These are phyloP conservation scores for Drosophila orosa DNA, from an alignment of 1,140 invertebrate genomes.

Conservation along the genomic window DNA sequence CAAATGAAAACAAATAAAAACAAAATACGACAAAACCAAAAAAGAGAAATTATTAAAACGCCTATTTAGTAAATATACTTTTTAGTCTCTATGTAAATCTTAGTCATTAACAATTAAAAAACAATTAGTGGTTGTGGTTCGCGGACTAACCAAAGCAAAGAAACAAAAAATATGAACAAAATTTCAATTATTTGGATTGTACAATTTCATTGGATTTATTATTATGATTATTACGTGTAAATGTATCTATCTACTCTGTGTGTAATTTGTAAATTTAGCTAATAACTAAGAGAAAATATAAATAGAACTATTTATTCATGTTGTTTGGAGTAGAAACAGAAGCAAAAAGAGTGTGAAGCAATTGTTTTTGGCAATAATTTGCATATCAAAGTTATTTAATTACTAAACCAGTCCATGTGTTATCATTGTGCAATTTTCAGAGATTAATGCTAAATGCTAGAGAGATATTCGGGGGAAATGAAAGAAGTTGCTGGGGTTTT, in stretches of 20 bases:
- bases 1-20: slow-evolving; percentile 20
- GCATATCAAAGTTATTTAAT: slow-evolving; percentile 65
- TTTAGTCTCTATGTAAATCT: slow-evolving; percentile 36
- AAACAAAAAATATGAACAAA: slow-evolving; percentile 36
- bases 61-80: slow-evolving; percentile 17
- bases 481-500: background rate
- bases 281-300: slow-evolving; percentile 28
- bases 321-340: slow-evolving; percentile 45
- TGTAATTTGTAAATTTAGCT: slow-evolving; percentile 49
- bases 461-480: slow-evolving; percentile 10
- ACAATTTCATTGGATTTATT: slow-evolving; percentile 29
- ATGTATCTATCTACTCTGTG: slow-evolving; percentile 44
- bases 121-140: slow-evolving; percentile 55
- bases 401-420: slow-evolving; percentile 38
- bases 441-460: slow-evolving; percentile 56
- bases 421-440: slow-evolving; percentile 66
- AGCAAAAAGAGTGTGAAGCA: slow-evolving; percentile 24
- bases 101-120: slow-evolving; percentile 37
- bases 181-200: slow-evolving; percentile 49
- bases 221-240: slow-evolving; percentile 19
- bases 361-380: slow-evolving; percentile 69
- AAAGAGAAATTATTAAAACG: slow-evolving; percentile 12
- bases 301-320: slow-evolving; percentile 51
- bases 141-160: slow-evolving; percentile 16
- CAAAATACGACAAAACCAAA: slow-evolving; percentile 15